A percentile compares a stretch with the other conserved stretches of the same genome.
Conservation (phyloP, 2,797 vertebrate species). For the Pyrrhura leucotis region DNA sequence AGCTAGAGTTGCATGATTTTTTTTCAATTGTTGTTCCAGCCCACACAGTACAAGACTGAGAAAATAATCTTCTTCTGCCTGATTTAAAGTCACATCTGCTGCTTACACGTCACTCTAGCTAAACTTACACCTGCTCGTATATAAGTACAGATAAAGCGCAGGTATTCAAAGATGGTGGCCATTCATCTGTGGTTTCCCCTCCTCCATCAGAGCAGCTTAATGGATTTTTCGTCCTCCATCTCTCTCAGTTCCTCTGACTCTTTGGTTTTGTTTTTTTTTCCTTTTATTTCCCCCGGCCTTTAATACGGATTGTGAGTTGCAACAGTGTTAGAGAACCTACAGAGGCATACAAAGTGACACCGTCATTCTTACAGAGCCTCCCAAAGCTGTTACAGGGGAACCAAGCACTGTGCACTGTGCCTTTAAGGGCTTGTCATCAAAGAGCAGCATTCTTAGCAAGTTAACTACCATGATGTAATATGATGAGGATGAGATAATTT, state of each 20-base stretch:
- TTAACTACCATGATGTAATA: constrained; percentile 25
- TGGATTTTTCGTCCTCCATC: rapidly evolving
- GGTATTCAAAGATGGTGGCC: not conserved
- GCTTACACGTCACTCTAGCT: not conserved
- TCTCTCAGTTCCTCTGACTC: not conserved
- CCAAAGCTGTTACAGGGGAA: not conserved
- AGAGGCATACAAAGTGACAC: not conserved
- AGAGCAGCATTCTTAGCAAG: constrained; percentile 15
- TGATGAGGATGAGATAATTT: constrained; percentile 3
- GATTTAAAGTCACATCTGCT: not conserved
- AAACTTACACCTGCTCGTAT: not conserved
- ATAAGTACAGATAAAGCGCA: not conserved
- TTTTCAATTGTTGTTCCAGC: not conserved
- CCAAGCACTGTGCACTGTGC: not conserved
- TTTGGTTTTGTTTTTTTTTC: not conserved
- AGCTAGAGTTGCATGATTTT: not conserved
- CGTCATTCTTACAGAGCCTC: not conserved
- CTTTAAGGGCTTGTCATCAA: constrained; percentile 38
- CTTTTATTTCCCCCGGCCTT: not conserved
- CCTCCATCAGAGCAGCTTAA: not conserved
- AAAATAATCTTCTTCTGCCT: not conserved
- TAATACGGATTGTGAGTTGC: not conserved
- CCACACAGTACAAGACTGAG: not conserved
- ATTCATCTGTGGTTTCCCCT: not conserved
- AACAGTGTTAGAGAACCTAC: not conserved